Conservation (phyloP, 2,113 vertebrate genomes). For the Tinamus guttatus region DNA sequence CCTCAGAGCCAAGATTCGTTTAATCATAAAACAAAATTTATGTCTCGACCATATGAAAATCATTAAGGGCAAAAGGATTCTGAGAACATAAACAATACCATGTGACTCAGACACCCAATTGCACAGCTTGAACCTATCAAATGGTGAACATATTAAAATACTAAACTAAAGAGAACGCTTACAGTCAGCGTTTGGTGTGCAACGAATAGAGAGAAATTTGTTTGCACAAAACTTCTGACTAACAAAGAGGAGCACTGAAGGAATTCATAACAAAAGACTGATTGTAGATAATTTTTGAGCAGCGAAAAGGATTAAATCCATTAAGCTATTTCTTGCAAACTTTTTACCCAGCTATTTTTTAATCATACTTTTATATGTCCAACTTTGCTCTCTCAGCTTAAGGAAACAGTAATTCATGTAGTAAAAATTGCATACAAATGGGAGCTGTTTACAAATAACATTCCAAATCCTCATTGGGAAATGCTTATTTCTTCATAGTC, state of each 20-base stretch:
- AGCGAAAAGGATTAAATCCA: conserved; percentile 1
- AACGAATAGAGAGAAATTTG: conserved; percentile 59
- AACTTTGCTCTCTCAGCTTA: background rate
- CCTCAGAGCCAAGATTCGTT: conserved; percentile 47
- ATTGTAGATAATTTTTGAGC: conserved; percentile 27
- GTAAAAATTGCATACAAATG: conserved; percentile 9
- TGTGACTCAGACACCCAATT: conserved; percentile 67
- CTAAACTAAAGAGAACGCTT: conserved; percentile 44
- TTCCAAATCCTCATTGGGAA: conserved; percentile 7
- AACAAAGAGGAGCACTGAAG: background rate
- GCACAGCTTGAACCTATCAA: conserved; percentile 67
- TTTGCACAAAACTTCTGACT: conserved; percentile 58
- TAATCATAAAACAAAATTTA: conserved; percentile 64
- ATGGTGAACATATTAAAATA: conserved; percentile 51
- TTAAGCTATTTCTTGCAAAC: background rate
- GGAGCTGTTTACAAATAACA: conserved; percentile 26
- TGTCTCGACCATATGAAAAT: conserved; percentile 51
- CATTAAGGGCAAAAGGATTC: conserved; percentile 62
- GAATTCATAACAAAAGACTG: conserved; percentile 57
- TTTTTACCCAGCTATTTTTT: background rate
- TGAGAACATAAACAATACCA: conserved; percentile 61
- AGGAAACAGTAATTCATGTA: background rate
- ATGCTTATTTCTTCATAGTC: conserved; percentile 36
- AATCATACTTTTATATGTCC: background rate
- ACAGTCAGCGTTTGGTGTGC: conserved; percentile 59